Evolutionary conservation across 35 echinoderm and acorn worm genomes (phyloP).

Genomic region (Anneissia japonica): DNA sequence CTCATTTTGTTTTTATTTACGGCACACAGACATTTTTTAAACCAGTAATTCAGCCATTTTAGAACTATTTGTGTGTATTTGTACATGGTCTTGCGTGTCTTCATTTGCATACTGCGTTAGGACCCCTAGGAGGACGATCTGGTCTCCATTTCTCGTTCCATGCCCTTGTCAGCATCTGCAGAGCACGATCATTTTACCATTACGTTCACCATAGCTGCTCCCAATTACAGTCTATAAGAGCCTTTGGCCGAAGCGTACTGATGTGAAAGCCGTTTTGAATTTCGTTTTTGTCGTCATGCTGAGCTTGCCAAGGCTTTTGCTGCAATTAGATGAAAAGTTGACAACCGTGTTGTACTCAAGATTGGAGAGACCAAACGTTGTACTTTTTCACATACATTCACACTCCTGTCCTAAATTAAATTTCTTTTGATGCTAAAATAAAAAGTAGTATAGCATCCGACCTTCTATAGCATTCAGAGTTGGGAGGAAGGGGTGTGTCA

Average conservation of each 20-base stretch:
- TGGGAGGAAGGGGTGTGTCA: too few species aligned
- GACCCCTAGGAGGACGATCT: not conserved
- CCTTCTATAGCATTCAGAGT: too few species aligned
- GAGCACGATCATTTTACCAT: not conserved
- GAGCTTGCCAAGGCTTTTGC: not conserved
- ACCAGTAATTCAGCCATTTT: constrained; percentile 1
- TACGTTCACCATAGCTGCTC: too few species aligned
- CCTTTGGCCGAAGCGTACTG: not conserved
- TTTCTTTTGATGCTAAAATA: too few species aligned
- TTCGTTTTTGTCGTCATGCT: not conserved
- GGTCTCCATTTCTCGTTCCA: not conserved
- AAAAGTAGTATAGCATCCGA: too few species aligned
- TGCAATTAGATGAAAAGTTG: not conserved
- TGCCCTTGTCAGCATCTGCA: not conserved
- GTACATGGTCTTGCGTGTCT: not conserved
- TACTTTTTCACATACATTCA: not conserved
- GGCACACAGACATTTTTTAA: too few species aligned
- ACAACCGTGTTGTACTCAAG: not conserved
- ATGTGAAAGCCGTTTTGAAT: not conserved
- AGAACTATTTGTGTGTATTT: not conserved
- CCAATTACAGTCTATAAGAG: not conserved
- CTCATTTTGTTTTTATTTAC: too few species aligned
- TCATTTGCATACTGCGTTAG: not conserved
- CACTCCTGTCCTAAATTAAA: too few species aligned
- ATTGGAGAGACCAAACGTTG: not conserved